phyloP scores from a whole-genome alignment of 2,888 invertebrate species.

The Macrosiphum euphorbiae region DNA sequence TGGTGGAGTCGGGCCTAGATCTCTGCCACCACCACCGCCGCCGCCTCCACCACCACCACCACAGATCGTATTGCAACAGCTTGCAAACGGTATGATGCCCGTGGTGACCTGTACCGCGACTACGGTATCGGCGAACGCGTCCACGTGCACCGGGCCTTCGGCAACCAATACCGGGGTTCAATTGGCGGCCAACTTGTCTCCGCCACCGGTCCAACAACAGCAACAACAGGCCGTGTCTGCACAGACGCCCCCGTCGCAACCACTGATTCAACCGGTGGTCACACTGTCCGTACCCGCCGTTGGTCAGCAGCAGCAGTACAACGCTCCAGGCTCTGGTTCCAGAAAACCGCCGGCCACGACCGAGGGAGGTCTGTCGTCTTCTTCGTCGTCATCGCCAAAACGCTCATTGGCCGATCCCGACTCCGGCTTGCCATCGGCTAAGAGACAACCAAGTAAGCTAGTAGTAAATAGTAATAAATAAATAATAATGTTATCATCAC shows the following conservation, averaged over 20 bases:
- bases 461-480: not conserved
- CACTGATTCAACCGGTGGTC: slow-evolving; percentile 70
- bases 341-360: slow-evolving; percentile 55
- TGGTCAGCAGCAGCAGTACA: slow-evolving; percentile 75
- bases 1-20: slow-evolving; percentile 38
- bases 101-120: not conserved
- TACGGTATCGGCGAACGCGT: slow-evolving; percentile 64
- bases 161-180: not conserved
- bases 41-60: slow-evolving; percentile 21
- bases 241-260: slow-evolving; percentile 61
- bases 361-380: slow-evolving; percentile 38
- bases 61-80: not conserved
- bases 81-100: not conserved
- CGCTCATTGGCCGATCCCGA: slow-evolving; percentile 77
- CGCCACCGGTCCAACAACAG: slow-evolving; percentile 66
- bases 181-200: slow-evolving; percentile 11
- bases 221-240: slow-evolving; percentile 32
- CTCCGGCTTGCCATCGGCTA: slow-evolving; percentile 81
- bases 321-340: slow-evolving; percentile 66
- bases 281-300: slow-evolving; percentile 77
- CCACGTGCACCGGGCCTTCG: slow-evolving; percentile 58
- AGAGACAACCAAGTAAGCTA: slow-evolving; percentile 84
- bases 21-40: slow-evolving; percentile 38
- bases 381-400: slow-evolving; percentile 70
- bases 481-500: not conserved